A percentile compares a stretch with the other conserved stretches of the same genome.
These are phyloP conservation scores for Lithophane ornitopus DNA, from an alignment of 2,888 invertebrate genomes.

Conservation along the genomic window DNA sequence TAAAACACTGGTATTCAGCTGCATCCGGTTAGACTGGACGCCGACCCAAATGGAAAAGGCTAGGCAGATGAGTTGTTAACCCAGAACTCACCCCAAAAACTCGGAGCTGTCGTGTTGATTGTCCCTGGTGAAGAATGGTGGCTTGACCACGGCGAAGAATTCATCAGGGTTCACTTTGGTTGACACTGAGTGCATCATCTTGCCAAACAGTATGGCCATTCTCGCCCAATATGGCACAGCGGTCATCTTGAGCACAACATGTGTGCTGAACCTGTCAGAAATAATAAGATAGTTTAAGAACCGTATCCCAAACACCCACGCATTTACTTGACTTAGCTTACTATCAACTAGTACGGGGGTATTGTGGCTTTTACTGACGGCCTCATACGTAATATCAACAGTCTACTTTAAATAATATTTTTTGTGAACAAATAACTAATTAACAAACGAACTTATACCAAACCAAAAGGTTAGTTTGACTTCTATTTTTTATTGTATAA, in stretches of 20 bases:
- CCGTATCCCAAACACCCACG: not conserved
- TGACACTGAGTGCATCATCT: conserved; percentile 92
- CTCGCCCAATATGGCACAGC: conserved; percentile 91
- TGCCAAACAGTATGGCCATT: conserved; percentile 94
- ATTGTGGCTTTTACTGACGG: not conserved
- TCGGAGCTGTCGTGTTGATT: conserved; percentile 97
- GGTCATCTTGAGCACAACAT: conserved; percentile 91
- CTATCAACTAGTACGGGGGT: not conserved
- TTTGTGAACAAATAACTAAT: not conserved
- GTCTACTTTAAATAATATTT: not conserved
- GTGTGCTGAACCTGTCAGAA: conserved; percentile 91
- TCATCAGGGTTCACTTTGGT: conserved; percentile 93
- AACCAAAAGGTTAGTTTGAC: not conserved
- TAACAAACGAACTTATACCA: not conserved
- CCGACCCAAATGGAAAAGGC: too few species aligned
- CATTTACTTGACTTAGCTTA: not conserved
- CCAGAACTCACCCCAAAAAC: conserved; percentile 92
- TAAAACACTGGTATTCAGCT: too few species aligned
- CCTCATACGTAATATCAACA: not conserved
- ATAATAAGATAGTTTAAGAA: conserved; percentile 18
- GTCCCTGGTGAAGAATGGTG: conserved; percentile 94
- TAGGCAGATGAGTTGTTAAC: not conserved
- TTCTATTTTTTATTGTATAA: not conserved
- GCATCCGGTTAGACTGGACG: too few species aligned
- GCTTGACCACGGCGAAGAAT: conserved; percentile 93